phyloP scores from a whole-genome alignment of 2,113 vertebrate species.

The Vicugna pacos region DNA sequence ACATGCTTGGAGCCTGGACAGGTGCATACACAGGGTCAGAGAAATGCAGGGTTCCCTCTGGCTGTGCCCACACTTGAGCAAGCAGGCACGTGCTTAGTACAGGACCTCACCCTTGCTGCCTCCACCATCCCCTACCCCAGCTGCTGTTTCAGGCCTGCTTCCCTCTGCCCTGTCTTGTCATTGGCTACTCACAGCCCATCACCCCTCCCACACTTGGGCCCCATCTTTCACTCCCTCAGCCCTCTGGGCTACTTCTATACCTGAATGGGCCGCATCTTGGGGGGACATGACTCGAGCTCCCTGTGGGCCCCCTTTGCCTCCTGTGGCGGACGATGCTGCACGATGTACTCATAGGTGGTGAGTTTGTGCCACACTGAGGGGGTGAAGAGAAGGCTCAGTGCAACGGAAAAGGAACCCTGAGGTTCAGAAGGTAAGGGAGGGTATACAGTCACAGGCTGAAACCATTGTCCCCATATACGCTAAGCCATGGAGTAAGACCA shows the following conservation, averaged over 20 bases:
- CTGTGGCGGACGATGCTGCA: conserved; percentile 93
- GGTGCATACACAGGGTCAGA: fast-evolving
- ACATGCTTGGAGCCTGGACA: not conserved
- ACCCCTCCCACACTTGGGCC: not conserved
- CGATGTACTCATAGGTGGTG: conserved; percentile 97
- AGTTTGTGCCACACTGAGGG: conserved; percentile 96
- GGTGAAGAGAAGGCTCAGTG: conserved; percentile 71
- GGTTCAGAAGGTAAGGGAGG: not conserved
- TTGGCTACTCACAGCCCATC: not conserved
- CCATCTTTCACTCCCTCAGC: not conserved
- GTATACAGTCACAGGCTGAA: not conserved
- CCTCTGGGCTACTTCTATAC: conserved; percentile 81
- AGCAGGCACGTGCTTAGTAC: not conserved
- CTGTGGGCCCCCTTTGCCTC: conserved; percentile 87
- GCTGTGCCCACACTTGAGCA: not conserved
- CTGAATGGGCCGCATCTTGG: conserved; percentile 86
- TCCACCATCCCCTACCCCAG: not conserved
- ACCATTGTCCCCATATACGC: not conserved
- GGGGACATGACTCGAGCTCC: conserved; percentile 80
- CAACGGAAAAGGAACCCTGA: not conserved
- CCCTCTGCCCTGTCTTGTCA: not conserved
- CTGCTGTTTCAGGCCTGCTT: not conserved
- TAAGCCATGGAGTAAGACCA: not conserved
- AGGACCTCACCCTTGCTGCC: not conserved
- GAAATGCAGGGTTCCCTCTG: not conserved